These are phyloP conservation scores for Marmota monax DNA, from an alignment of 2,113 vertebrate genomes.

Conservation along the genomic window DNA sequence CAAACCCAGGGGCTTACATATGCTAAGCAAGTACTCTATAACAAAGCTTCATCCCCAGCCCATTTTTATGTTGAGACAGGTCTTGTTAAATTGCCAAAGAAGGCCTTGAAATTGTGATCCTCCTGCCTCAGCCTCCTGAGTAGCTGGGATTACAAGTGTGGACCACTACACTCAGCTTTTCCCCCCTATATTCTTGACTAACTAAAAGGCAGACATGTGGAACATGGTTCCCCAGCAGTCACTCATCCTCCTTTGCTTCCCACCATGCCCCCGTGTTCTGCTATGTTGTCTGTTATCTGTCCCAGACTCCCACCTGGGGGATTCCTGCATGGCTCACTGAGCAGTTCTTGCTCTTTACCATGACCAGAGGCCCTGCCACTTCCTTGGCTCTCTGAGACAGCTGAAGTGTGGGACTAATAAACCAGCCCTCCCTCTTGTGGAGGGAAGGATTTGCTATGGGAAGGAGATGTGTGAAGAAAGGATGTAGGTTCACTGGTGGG, in stretches of 20 bases:
- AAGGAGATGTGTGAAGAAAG: background rate
- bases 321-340: background rate
- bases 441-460: background rate
- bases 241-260: background rate
- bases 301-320: background rate
- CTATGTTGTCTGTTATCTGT: background rate
- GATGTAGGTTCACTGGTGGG: rapidly evolving
- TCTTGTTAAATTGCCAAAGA: too few species aligned
- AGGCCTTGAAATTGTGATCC: too few species aligned
- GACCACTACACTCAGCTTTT: too few species aligned
- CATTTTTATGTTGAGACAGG: too few species aligned
- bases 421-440: background rate
- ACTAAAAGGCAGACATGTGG: background rate
- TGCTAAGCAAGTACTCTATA: too few species aligned
- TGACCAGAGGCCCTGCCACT: background rate
- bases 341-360: background rate
- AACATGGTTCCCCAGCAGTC: background rate
- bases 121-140: background rate
- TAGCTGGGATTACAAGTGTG: too few species aligned
- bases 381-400: background rate
- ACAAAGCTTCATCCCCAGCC: too few species aligned
- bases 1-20: too few species aligned
- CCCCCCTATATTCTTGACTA: background rate
- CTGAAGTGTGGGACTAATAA: too few species aligned
- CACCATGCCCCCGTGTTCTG: too few species aligned